Evolutionary conservation across 2,113 vertebrate species (phyloP).

Genomic region (Neoarius graeffei): DNA sequence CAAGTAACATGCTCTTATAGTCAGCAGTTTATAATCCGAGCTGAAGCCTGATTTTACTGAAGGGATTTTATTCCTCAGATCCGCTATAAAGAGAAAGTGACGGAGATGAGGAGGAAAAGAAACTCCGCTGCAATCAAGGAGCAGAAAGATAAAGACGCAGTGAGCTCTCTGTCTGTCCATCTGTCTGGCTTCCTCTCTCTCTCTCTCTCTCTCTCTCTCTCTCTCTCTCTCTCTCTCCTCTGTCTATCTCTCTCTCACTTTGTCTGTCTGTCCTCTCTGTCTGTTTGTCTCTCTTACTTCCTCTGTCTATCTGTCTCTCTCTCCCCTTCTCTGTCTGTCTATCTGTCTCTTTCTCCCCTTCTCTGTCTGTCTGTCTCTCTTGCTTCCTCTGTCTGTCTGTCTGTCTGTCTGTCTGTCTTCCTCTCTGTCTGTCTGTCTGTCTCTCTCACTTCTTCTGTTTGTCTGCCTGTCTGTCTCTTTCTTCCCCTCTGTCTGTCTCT

Average conservation of each 20-base stretch:
- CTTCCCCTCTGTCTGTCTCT: too few relatives aligned
- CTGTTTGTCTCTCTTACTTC: neutral
- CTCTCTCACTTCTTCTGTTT: too few relatives aligned
- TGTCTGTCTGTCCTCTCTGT: neutral
- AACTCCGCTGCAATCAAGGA: slow-evolving; percentile 90
- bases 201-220: neutral
- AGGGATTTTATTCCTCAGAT: slow-evolving; percentile 74
- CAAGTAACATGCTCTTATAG: too few relatives aligned
- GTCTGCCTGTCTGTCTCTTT: too few relatives aligned
- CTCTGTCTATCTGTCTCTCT: neutral
- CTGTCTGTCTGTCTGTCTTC: too few relatives aligned
- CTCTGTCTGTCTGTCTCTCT: too few relatives aligned
- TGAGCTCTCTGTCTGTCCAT: slow-evolving; percentile 55
- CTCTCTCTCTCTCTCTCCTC: neutral
- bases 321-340: too few relatives aligned
- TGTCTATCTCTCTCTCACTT: neutral
- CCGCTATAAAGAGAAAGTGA: slow-evolving; percentile 96
- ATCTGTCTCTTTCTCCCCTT: too few relatives aligned
- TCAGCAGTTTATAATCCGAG: neutral
- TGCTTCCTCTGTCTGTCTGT: too few relatives aligned
- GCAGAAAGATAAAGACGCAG: slow-evolving; percentile 93
- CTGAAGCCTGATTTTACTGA: neutral
- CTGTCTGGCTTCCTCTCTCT: neutral
- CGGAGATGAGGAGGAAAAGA: slow-evolving; percentile 94
- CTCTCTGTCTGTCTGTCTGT: too few relatives aligned